A percentile compares a stretch with the other conserved stretches of the same genome.
phyloP scores from a whole-genome alignment of 2,113 vertebrate genomes.

The Malurus melanocephalus region DNA sequence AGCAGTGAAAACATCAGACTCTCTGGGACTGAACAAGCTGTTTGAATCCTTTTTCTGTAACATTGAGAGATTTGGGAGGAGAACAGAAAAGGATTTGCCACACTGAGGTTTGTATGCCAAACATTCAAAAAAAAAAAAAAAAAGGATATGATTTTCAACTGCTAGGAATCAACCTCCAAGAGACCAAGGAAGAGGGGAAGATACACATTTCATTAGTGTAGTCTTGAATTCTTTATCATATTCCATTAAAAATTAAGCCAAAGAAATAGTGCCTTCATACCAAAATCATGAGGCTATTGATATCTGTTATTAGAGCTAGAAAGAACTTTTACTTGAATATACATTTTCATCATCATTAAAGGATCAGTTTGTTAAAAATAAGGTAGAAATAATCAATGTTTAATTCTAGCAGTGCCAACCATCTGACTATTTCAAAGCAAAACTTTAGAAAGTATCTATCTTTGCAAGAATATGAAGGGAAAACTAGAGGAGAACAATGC shows the following conservation, averaged over 20 bases:
- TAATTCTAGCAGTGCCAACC: not conserved
- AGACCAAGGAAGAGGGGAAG: not conserved
- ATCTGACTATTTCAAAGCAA: not conserved
- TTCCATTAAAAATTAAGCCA: not conserved
- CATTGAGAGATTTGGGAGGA: accelerated
- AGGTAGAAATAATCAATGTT: not conserved
- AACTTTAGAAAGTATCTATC: not conserved
- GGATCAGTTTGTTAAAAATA: not conserved
- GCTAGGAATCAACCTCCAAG: not conserved
- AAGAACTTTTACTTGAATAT: not conserved
- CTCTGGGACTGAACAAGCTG: accelerated
- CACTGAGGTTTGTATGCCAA: not conserved
- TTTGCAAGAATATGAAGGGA: not conserved
- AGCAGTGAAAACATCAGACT: not conserved
- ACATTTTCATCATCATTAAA: not conserved
- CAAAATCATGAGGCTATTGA: not conserved
- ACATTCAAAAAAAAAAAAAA: not conserved
- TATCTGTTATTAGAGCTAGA: not conserved
- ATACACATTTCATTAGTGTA: not conserved
- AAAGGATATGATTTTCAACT: not conserved
- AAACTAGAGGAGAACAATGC: not conserved
- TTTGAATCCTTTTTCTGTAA: not conserved
- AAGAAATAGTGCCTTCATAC: not conserved
- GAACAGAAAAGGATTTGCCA: not conserved
- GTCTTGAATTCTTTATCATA: not conserved